A percentile compares a stretch with the other conserved stretches of the same genome.
phyloP scores from a whole-genome alignment of 2,113 vertebrate species.

The Pagrus major region DNA sequence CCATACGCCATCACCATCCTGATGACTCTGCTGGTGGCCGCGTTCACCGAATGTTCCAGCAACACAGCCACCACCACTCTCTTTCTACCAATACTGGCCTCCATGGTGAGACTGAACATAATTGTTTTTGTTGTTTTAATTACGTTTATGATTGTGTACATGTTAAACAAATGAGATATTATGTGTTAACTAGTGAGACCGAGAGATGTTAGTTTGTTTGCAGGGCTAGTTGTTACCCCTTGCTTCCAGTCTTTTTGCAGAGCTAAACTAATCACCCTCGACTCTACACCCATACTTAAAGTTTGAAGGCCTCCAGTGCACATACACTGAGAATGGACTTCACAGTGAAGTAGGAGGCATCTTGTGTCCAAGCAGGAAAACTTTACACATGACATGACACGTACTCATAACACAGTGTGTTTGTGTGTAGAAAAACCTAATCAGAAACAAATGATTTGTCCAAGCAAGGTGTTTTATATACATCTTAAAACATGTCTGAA shows the following conservation, averaged over 20 bases:
- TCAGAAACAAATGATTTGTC: too few species aligned
- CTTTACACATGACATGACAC: too few species aligned
- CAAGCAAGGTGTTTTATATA: too few species aligned
- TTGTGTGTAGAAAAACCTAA: too few species aligned
- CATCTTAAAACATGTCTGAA: too few species aligned
- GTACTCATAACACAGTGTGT: too few species aligned
- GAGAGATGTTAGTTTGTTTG: neutral
- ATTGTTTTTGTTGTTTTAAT: constrained; percentile 1
- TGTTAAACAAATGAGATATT: neutral
- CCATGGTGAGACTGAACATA: constrained; percentile 86
- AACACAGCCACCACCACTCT: constrained; percentile 92
- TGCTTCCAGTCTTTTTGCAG: neutral
- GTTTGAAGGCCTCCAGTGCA: too few species aligned
- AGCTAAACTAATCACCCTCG: neutral
- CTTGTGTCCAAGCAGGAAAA: too few species aligned
- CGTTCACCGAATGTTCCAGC: constrained; percentile 92
- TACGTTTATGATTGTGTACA: neutral
- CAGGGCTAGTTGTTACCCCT: neutral
- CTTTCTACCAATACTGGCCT: constrained; percentile 92
- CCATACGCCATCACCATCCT: constrained; percentile 83
- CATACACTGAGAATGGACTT: too few species aligned
- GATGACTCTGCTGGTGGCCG: constrained; percentile 85
- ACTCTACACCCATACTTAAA: neutral
- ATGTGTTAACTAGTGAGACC: neutral
- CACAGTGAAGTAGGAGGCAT: too few species aligned